Evolutionary conservation across 2,113 vertebrate species (phyloP).

Genomic region (Dasyornis broadbenti): DNA sequence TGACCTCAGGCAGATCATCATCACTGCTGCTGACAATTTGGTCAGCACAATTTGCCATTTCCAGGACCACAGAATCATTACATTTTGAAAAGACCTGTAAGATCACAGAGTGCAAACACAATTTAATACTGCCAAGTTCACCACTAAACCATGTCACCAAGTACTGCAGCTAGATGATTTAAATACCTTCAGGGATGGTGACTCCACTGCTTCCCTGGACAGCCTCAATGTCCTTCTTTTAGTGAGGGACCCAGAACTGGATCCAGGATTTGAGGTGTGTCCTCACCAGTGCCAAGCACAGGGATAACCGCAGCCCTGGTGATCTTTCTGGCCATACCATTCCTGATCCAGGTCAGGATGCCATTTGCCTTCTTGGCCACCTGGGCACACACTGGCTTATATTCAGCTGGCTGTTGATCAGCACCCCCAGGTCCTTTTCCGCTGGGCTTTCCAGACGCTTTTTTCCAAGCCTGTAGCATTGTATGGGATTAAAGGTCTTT

Average conservation of each 20-base stretch:
- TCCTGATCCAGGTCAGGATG: not conserved
- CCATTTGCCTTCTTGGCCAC: not conserved
- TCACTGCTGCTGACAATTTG: not conserved
- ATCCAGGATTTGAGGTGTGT: fast-evolving
- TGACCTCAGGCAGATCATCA: not conserved
- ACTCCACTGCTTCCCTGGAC: not conserved
- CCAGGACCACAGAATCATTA: not conserved
- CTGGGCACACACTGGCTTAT: not conserved
- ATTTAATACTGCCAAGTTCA: not conserved
- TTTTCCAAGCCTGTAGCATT: not conserved
- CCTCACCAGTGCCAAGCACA: fast-evolving
- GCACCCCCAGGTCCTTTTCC: not conserved
- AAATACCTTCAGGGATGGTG: not conserved
- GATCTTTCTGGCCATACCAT: not conserved
- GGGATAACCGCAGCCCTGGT: not conserved
- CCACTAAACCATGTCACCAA: not conserved
- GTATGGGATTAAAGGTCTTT: not conserved
- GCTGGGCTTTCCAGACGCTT: not conserved
- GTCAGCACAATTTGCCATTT: not conserved
- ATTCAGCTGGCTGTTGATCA: not conserved
- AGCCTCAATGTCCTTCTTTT: not conserved
- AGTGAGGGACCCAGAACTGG: not conserved
- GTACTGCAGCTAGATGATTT: not conserved
- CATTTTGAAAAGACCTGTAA: not conserved
- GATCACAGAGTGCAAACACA: not conserved